Evolutionary conservation across 2,113 vertebrate species (phyloP).

Genomic region (Talpa occidentalis): DNA sequence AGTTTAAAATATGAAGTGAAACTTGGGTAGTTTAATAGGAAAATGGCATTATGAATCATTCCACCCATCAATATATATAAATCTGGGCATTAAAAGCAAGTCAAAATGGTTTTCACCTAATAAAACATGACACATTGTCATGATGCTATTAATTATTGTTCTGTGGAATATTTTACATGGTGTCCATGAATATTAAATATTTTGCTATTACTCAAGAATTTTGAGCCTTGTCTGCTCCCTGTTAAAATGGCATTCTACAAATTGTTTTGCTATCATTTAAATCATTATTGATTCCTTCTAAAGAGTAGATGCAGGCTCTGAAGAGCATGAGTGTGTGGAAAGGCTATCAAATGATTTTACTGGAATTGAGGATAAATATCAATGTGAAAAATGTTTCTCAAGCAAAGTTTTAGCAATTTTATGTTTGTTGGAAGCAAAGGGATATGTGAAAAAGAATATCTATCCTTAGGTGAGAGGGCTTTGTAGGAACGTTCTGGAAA

Average conservation of each 20-base stretch:
- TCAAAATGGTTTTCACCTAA: slow-evolving; percentile 76
- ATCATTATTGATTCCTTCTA: slow-evolving; percentile 30
- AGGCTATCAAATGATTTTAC: slow-evolving; percentile 10
- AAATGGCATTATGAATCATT: slow-evolving; percentile 73
- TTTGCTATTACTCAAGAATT: background rate
- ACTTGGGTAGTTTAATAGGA: slow-evolving; percentile 54
- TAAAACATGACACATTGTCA: slow-evolving; percentile 69
- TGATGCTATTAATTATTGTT: slow-evolving; percentile 61
- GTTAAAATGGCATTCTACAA: background rate
- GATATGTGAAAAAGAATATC: too few species aligned
- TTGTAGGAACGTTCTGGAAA: background rate
- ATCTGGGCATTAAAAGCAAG: slow-evolving; percentile 61
- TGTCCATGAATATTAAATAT: slow-evolving; percentile 32
- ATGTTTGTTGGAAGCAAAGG: background rate
- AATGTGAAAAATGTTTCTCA: background rate
- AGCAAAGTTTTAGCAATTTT: background rate
- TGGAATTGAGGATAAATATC: background rate
- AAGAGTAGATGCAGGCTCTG: background rate
- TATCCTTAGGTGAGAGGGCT: background rate
- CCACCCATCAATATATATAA: slow-evolving; percentile 42
- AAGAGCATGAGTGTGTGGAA: background rate
- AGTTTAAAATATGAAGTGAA: slow-evolving; percentile 65
- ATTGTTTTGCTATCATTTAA: slow-evolving; percentile 55
- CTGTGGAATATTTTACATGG: slow-evolving; percentile 34
- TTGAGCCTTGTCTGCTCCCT: slow-evolving; percentile 16